Evolutionary conservation across 2,888 invertebrate genomes (phyloP).

Genomic region (Pristionchus exspectatus): DNA sequence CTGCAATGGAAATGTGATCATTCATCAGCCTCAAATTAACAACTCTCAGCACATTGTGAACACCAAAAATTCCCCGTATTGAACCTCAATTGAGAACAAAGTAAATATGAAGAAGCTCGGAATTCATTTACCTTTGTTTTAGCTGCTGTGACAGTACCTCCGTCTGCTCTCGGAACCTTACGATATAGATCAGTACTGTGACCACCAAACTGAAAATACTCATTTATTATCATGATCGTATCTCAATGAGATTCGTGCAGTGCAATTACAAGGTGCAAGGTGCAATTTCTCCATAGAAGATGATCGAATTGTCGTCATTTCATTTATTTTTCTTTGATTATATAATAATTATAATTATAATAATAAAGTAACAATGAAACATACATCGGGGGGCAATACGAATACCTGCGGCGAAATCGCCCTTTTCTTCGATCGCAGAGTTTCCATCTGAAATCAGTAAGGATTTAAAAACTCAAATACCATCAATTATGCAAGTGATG

Average conservation of each 20-base stretch:
- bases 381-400: background rate
- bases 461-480: background rate
- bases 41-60: background rate
- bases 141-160: too few relatives aligned
- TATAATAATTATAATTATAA: background rate
- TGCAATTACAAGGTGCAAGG: background rate
- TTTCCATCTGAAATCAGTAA: background rate
- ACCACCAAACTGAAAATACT: background rate
- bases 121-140: too few relatives aligned
- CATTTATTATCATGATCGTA: background rate
- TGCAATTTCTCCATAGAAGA: too few relatives aligned
- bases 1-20: background rate
- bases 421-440: background rate
- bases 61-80: background rate
- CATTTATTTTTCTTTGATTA: background rate
- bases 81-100: too few relatives aligned
- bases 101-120: too few relatives aligned
- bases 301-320: too few relatives aligned
- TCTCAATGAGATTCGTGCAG: background rate
- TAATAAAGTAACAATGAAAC: background rate
- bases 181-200: background rate
- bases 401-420: background rate
- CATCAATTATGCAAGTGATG: background rate
- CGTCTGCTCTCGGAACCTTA: background rate
- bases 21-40: background rate